Evolutionary conservation across 2,113 vertebrate genomes (phyloP), one percentile per base, ranked within the genome.

Genomic region (Nycticryphes semicollaris): DNA sequence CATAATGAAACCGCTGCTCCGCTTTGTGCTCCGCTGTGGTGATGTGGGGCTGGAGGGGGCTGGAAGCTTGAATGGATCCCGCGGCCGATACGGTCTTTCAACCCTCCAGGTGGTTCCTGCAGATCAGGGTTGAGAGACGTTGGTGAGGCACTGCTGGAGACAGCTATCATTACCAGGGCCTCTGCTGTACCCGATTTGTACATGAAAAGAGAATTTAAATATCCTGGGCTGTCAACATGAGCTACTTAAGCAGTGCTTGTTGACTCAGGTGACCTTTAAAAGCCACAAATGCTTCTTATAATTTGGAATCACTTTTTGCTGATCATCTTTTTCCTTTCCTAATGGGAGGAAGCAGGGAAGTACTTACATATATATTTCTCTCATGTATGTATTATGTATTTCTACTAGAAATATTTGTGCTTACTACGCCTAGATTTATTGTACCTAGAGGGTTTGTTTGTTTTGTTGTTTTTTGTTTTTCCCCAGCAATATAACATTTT

Each of bases 391-490:
- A 50, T 88, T 90, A 22, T 76, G 27, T 95, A 50, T 88, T 97
- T 74, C 43, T 90, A 6, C 76, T 60, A 74, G 67, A 90, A 93
- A 67, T 79, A 68, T 80, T 94, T 93, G 62, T 66, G 70, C 37
- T 94, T 89, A 43, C 30, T 88, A 0, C 59, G 43, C 80, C 72
- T 94, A 68, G 88, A 76, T 75, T 93, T 95, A 90, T 93, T 95
- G 75, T 96, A 87, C 70, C 82, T 95, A 83, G 37, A 59, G 57
- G 22, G 9, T 94, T 94, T 92, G 83, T 96, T 94, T 93, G 89
- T 80, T 90, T 76, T 74, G 51, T 80, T 94, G 63, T 67, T 90
- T 64, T 59, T 90, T 79, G n/a, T 27, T 85, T 95, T 93, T 67
- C 48, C 41, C 67, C 57, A 68, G 77, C 69, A 77, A 56, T 74